Base-by-base conservation (phyloP, 2,113 vertebrate species). In the Periophthalmodon schlosseri region DNA sequence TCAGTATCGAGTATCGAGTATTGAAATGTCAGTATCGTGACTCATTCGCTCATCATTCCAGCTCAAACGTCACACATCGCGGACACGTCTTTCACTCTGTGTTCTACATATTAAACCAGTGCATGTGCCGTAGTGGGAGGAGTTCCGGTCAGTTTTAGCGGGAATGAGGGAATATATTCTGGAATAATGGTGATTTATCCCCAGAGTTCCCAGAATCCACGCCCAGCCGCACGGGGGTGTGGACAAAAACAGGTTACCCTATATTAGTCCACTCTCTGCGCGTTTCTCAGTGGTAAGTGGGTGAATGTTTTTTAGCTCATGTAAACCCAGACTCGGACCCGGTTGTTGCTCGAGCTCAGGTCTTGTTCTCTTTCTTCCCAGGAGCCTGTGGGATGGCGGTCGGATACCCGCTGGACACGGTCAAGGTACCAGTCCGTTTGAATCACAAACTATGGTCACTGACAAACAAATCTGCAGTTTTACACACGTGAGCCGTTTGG, bases 381-480 rank as follows among this genome's bases (percentile, higher is more conserved):
- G 92, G 92, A 20, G 90, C 81, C 10, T 91, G 85, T 81, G 92
- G 92, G 16, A 74, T 93, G 12, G 83, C 77, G 5, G 89, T 93
- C 60, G 92, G 91, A 20, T 91, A 92, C 72, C 92, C 92, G 18
- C 68, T 87, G 5, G 91, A 93, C 79, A 93, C 90, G 2, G 87
- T 93, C 11, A 91, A 91, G 88, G 91, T 21, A n/a, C 49, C 0
- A 16, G 36, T 11, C 39, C 8, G 9, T 44, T 44, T 44, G 36
- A 39, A 39, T 11, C 1, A 2, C 36, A 39, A 39, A 44, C 39
- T 2, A 44, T 44, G 6, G 39, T 44, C 9, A 39, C 36, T 39
- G 9, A 44, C 39, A 44, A 44, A 44, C 39, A 44, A 44, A 44
- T 44, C 1, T 10, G 39, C 36, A 10, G 8, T 9, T 44, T 39